phyloP scores from a whole-genome alignment of 53 echinoderm and acorn worm genomes.

The Henricia sp. region DNA sequence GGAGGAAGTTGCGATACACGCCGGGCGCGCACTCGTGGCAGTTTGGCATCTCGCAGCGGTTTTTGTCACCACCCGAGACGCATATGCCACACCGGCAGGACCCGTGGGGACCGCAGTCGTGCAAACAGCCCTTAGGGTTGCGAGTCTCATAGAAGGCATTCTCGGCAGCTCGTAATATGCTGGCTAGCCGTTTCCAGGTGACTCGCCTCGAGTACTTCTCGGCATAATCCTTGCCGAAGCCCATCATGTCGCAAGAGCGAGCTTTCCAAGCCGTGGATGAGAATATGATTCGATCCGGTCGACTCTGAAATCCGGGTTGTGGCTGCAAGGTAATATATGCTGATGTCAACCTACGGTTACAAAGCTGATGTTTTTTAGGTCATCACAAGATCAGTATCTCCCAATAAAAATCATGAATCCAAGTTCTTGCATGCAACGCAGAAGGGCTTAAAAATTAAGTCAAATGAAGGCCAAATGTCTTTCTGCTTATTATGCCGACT shows the following conservation, averaged over 20 bases:
- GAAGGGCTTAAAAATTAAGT: no score
- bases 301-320: conserved; percentile 77
- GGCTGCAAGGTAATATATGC: conserved; percentile 72
- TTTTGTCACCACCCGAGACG: conserved; percentile 70
- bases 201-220: conserved; percentile 40
- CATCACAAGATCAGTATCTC: no score
- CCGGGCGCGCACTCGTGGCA: conserved; percentile 67
- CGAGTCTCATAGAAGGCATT: conserved; percentile 23
- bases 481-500: no score
- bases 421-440: no score
- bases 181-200: conserved; percentile 37
- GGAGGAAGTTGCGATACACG: conserved; percentile 46
- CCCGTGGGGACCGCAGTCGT: conserved; percentile 84
- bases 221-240: conserved; percentile 66
- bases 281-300: conserved; percentile 78
- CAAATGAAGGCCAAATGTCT: no score
- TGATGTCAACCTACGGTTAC: no score
- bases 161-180: conserved; percentile 52
- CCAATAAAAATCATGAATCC: no score
- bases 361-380: no score
- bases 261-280: conserved; percentile 52
- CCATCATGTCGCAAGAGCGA: conserved; percentile 34
- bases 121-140: conserved; percentile 43
- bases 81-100: conserved; percentile 82
- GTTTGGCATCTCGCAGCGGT: conserved; percentile 49